Conservation (phyloP, 2,888 invertebrate genomes). For the Ashinkailepas kermadecensis region DNA sequence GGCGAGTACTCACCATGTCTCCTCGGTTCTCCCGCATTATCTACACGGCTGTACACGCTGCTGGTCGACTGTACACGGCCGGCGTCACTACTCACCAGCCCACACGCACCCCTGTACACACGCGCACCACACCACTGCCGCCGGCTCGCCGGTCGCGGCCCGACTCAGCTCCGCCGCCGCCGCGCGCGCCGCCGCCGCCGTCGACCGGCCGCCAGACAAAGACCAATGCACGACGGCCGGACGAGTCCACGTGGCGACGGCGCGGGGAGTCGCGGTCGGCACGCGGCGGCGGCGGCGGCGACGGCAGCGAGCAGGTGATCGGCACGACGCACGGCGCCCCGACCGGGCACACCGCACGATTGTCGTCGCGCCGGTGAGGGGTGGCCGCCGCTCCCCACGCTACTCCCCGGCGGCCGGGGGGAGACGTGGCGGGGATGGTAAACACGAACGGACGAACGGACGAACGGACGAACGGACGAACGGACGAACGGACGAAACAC, state of each 20-base stretch:
- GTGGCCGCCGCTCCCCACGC: too few species aligned
- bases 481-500: too few species aligned
- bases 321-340: neutral
- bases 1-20: neutral
- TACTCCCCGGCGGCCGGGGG: too few species aligned
- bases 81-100: neutral
- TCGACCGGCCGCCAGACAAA: constrained; percentile 3
- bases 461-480: too few species aligned
- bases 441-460: too few species aligned
- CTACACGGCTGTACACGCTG: neutral
- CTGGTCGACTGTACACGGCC: neutral
- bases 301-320: neutral
- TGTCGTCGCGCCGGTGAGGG: too few species aligned
- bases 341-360: too few species aligned
- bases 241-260: neutral
- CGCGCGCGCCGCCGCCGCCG: neutral
- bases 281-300: neutral
- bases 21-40: constrained; percentile 1
- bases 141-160: neutral
- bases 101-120: neutral
- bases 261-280: neutral
- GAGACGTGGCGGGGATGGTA: too few species aligned
- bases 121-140: neutral
- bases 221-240: constrained; percentile 13
- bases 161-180: neutral